Base-by-base conservation (phyloP, 2,113 vertebrate species). In the Lichenostomus cassidix region DNA sequence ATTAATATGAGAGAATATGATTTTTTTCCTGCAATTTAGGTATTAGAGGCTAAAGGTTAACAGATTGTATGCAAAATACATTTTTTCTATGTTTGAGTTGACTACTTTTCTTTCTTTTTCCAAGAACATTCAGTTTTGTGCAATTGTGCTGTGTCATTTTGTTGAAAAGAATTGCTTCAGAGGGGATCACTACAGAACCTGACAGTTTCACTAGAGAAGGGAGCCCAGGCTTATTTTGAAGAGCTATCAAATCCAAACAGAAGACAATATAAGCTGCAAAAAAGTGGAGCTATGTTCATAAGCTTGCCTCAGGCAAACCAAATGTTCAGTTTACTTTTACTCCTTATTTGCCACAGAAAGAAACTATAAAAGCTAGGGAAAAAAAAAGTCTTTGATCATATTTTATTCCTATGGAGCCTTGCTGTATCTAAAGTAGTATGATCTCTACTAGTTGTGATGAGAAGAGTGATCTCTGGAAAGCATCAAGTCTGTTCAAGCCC, bases 241-340 rank as follows among this genome's bases (percentile, higher is more conserved):
- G 80, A 94, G 58, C 90, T 97, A 97, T 96, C 88, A 96, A 78
- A 95, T 93, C 89, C 96, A 84, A 94, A 91, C 19, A 89, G 94
- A 94, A 95, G 68, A 83, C 27, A 96, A 89, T 90, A 79, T 81
- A 95, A 94, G 29, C 74, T 92, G 49, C 46, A 95, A 95, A 89
- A 93, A 18, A 92, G 78, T 65, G 29, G 33, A 81, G 19, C 63
- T 33, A 52, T 92, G 89, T 97, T 97, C 90, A 83, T 94, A 87
- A 83, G 60, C 74, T 97, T 97, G 97, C 98, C 97, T 97, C 55
- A 49, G 97, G 97, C 97, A 97, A 97, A 80, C 68, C 90, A 97
- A 97, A 94, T 97, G 95, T 94, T 97, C 95, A 37, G 11, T 92
- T 96, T 71, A 91, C 71, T 83, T 96, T 97, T 97, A 68, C 55